Conservation (phyloP, 2,888 invertebrate genomes). For the Hybos culiciformis region DNA sequence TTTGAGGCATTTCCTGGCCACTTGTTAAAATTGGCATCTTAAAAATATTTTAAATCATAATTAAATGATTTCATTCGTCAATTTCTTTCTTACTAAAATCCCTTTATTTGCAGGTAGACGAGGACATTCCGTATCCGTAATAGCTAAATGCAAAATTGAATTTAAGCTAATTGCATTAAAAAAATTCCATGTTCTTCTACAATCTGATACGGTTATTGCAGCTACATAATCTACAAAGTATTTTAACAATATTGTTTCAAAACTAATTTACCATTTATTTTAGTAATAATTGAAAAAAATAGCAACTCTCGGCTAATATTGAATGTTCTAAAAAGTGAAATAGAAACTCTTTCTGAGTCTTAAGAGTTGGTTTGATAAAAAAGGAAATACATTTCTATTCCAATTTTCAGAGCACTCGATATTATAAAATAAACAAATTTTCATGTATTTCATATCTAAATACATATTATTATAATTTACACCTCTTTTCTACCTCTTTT, state of each 20-base stretch:
- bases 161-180: constrained; percentile 48
- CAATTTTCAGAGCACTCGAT: not conserved
- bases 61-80: not conserved
- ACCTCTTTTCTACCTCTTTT: constrained; percentile 43
- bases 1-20: constrained; percentile 63
- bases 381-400: not conserved
- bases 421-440: not conserved
- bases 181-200: constrained; percentile 59
- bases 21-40: constrained; percentile 47
- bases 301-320: no score
- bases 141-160: constrained; percentile 54
- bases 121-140: constrained; percentile 69
- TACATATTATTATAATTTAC: no score
- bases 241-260: not conserved
- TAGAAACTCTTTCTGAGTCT: no score
- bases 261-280: no score
- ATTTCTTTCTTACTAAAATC: constrained; percentile 40
- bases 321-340: not conserved
- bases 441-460: not conserved
- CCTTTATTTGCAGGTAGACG: constrained; percentile 53
- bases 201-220: constrained; percentile 60
- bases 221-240: constrained; percentile 48
- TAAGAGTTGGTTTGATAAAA: no score
- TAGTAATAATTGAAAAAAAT: no score
- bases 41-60: not conserved